Conservation (phyloP, 2,113 vertebrate genomes). For the Bettongia penicillata region DNA sequence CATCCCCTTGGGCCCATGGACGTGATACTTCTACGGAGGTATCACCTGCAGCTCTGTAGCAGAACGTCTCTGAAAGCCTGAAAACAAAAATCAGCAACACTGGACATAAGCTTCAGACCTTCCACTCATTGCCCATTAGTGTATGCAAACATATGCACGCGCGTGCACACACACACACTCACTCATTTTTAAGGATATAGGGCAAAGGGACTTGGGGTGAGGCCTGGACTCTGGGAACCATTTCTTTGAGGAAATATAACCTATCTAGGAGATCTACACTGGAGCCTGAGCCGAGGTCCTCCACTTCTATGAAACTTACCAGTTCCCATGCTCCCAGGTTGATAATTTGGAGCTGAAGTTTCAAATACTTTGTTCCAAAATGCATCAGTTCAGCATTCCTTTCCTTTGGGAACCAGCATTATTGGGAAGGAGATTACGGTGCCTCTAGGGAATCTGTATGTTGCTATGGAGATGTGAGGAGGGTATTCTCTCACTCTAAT, state of each 20-base stretch:
- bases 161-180: neutral
- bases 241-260: constrained; percentile 34
- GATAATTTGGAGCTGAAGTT: constrained; percentile 6
- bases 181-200: neutral
- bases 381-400: neutral
- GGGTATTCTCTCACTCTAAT: constrained; percentile 67
- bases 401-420: neutral
- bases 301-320: neutral
- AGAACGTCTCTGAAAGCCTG: neutral
- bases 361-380: neutral
- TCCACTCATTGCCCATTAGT: constrained; percentile 19
- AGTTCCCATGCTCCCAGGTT: neutral
- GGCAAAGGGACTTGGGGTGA: constrained; percentile 31
- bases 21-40: neutral
- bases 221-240: constrained; percentile 49
- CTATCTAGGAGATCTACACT: neutral
- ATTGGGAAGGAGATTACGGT: neutral
- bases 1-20: neutral
- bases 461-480: constrained; percentile 54
- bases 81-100: neutral
- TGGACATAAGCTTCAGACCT: neutral
- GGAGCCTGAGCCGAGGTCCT: neutral
- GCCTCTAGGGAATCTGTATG: constrained; percentile 15
- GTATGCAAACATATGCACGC: no score
- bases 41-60: neutral